Base-by-base conservation (phyloP, 2,113 vertebrate genomes). In the Cisticola juncidis region DNA sequence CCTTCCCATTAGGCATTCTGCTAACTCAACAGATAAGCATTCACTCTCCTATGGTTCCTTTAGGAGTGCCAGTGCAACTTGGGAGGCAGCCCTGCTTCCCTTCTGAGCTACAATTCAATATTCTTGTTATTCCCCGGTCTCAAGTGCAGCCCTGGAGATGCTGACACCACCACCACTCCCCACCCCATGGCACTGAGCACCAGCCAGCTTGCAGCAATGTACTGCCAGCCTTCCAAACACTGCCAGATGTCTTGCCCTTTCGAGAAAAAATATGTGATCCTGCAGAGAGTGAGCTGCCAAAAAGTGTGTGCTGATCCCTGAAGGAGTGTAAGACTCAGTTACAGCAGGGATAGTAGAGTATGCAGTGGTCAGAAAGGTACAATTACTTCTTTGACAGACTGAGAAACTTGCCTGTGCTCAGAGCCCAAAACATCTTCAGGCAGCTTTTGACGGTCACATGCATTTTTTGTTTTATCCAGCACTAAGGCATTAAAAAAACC, bases 1-100 rank as follows among this genome's bases (percentile, higher is more conserved):
- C 82, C 42, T 90, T 92, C 60, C 82, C 86, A 65, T 88, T 90
- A 90, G 80, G 71, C 82, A 66, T 73, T 80, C 72, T 74, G 82
- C 82, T 93, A 88, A 66, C 60, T 94, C 68, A 74, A 86, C 64
- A 94, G 68, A 84, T 71, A 72, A 83, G 72, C 31, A 23, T 65
- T 61, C 33, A 7, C 24, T 92, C 20, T 79, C 24, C 56, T 42
- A 1, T 25, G 17, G 0, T 9, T 93, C 83, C 68, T 90, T 62
- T 50, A 83, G 76, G 54, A 92, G 65, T 29, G 42, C 68, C 50
- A 62, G 42, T 9, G 45, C 38, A 45, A 44, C 36, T 23, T 40
- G 12, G 48, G 66, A 92, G 56, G 64, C 58, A 97, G 53, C n/a
- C 33, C 18, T 73, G 33, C 26, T 81, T 87, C 26, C 38, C 24